A percentile compares a stretch with the other conserved stretches of the same genome.
Conservation (phyloP, 2,888 invertebrate species). For the Chironomus riparius region DNA sequence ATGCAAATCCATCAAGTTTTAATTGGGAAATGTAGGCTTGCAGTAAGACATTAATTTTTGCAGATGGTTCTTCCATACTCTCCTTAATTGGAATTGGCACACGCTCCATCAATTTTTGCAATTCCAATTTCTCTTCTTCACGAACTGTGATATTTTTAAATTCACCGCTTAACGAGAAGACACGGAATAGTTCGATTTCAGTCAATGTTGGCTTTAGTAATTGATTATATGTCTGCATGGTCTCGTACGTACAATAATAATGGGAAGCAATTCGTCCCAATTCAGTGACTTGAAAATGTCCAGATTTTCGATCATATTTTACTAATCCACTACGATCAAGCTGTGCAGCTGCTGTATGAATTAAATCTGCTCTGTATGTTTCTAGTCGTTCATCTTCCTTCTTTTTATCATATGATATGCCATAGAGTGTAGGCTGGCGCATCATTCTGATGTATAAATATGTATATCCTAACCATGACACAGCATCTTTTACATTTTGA, state of each 20-base stretch:
- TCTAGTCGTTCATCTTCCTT: slow-evolving; percentile 81
- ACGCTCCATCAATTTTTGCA: no score
- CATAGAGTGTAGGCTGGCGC: slow-evolving; percentile 80
- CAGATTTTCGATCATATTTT: slow-evolving; percentile 91
- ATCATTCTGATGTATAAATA: slow-evolving; percentile 95
- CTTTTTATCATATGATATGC: slow-evolving; percentile 67
- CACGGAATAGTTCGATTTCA: slow-evolving; percentile 93
- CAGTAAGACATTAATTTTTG: slow-evolving; percentile 82
- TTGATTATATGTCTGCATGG: slow-evolving; percentile 95
- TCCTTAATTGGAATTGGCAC: slow-evolving; percentile 37
- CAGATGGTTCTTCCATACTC: slow-evolving; percentile 54
- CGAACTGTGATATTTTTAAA: slow-evolving; percentile 88
- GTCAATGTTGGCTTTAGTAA: slow-evolving; percentile 90
- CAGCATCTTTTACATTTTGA: slow-evolving; percentile 75
- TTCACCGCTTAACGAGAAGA: slow-evolving; percentile 97
- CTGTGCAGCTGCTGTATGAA: slow-evolving; percentile 87
- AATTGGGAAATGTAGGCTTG: slow-evolving; percentile 94
- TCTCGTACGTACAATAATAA: slow-evolving; percentile 95
- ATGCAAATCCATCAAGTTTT: slow-evolving; percentile 94
- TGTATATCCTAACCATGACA: slow-evolving; percentile 89
- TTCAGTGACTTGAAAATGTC: slow-evolving; percentile 61
- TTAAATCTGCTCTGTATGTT: slow-evolving; percentile 82
- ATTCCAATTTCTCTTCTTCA: slow-evolving; percentile 57
- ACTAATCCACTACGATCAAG: slow-evolving; percentile 91
- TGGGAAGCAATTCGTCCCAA: slow-evolving; percentile 96